phyloP scores from a whole-genome alignment of 2,797 vertebrate species.

The Strix occidentalis region DNA sequence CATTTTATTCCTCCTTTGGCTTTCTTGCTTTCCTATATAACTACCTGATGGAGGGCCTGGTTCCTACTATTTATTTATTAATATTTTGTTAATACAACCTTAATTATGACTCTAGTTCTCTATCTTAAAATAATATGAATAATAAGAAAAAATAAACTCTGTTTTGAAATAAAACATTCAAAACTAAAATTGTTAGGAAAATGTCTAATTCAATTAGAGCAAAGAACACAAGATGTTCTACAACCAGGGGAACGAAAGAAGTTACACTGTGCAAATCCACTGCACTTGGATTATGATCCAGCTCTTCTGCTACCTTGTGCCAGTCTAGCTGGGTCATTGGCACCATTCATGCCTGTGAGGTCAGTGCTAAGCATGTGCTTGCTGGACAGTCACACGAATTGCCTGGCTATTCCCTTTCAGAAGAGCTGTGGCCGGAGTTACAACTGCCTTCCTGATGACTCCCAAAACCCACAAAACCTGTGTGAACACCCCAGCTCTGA shows the following conservation, averaged over 20 bases:
- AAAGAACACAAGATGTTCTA: background rate
- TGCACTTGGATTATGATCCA: background rate
- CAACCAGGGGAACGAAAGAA: background rate
- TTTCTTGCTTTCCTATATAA: background rate
- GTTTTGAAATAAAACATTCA: background rate
- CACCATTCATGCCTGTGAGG: too few relatives aligned
- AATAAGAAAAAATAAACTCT: background rate
- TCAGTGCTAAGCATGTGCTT: background rate
- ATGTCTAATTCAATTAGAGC: background rate
- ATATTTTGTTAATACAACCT: background rate
- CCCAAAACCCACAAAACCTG: background rate
- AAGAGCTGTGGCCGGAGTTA: background rate
- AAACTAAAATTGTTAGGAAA: background rate
- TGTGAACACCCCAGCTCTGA: background rate
- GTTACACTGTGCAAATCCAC: background rate
- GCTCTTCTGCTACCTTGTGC: background rate
- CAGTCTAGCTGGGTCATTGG: background rate
- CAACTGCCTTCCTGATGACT: accelerated
- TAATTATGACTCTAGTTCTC: background rate
- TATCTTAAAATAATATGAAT: background rate
- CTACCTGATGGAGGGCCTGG: background rate
- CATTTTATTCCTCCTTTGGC: background rate
- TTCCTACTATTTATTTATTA: background rate
- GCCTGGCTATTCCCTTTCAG: background rate
- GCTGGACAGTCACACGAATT: accelerated